Evolutionary conservation across 2,113 vertebrate species (phyloP).

Genomic region (Urocitellus parryii): DNA sequence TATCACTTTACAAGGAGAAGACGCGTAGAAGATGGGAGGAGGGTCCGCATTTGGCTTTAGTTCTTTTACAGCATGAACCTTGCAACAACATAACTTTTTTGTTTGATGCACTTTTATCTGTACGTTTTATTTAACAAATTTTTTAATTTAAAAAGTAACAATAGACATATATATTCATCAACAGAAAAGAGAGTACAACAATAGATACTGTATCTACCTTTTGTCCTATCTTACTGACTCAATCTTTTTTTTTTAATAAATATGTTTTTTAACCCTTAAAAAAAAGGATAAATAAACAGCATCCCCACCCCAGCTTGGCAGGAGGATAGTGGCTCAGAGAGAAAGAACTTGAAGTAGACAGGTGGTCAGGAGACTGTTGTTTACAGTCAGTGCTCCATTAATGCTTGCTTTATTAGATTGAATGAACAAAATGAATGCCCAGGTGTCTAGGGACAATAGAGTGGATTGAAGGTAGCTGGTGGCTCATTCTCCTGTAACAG

Average conservation of each 20-base stretch:
- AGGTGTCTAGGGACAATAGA: background rate
- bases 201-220: no score
- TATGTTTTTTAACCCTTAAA: no score
- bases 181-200: no score
- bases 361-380: background rate
- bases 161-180: no score
- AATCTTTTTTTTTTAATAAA: no score
- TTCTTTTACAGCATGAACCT: background rate
- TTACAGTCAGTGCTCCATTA: background rate
- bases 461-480: fast-evolving
- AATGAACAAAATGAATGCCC: no score
- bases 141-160: background rate
- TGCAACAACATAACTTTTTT: background rate
- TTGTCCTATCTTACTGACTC: no score
- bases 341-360: background rate
- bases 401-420: background rate
- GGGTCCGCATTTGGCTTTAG: background rate
- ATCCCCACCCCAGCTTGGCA: background rate
- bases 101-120: background rate
- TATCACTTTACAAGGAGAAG: background rate
- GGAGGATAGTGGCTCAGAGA: background rate
- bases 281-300: background rate
- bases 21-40: fast-evolving
- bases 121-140: background rate
- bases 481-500: background rate